Percentiles rank a stretch among this genome's conserved stretches.
Conservation (phyloP, 2,113 vertebrate species). For the Xiphorhynchus elegans region DNA sequence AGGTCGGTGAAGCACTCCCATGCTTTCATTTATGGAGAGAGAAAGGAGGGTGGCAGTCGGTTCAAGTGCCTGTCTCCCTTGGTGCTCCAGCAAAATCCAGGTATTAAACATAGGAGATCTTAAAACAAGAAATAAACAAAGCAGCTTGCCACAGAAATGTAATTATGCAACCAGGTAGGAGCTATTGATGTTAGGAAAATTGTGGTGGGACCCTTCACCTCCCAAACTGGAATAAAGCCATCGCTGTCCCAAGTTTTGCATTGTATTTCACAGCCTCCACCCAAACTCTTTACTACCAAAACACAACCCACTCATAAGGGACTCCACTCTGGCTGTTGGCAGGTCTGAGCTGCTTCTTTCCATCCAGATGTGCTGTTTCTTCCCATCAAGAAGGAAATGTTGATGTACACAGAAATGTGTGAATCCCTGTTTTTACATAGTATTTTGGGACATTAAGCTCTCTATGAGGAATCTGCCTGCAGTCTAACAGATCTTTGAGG, state of each 20-base stretch:
- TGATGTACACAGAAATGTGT: background rate
- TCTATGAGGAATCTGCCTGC: background rate
- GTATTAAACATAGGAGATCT: background rate
- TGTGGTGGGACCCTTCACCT: background rate
- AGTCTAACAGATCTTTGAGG: background rate
- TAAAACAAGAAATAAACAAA: background rate
- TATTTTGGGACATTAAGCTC: background rate
- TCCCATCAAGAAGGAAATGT: background rate
- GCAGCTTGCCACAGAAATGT: background rate
- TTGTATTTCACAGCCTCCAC: background rate
- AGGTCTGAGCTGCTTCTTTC: background rate
- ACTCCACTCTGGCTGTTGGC: background rate
- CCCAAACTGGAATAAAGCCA: background rate
- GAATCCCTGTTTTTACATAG: background rate
- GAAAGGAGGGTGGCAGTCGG: background rate
- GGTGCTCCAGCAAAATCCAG: background rate
- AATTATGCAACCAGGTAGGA: background rate
- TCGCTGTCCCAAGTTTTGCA: background rate
- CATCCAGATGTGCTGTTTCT: background rate
- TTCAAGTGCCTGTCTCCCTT: background rate
- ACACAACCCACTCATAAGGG: background rate
- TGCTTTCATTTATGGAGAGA: background rate
- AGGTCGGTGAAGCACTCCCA: constrained; percentile 34
- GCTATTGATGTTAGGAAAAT: background rate
- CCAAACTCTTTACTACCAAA: background rate